phyloP scores from a whole-genome alignment of 2,888 invertebrate species.

The Sarcophaga rosellei region DNA sequence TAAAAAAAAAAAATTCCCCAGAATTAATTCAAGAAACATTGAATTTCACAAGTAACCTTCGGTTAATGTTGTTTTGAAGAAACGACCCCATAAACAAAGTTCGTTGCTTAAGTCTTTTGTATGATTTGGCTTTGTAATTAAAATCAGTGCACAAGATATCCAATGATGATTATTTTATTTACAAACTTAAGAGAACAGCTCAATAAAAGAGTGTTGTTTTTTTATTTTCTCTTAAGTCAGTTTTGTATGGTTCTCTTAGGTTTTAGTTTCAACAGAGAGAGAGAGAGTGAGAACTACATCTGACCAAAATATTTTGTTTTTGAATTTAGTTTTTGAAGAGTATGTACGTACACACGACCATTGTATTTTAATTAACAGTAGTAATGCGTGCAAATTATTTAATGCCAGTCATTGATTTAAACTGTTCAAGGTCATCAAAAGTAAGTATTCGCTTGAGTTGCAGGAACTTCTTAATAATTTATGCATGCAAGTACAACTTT shows the following conservation, averaged over 20 bases:
- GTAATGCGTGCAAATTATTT: slow-evolving; percentile 28
- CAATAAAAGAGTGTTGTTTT: background rate
- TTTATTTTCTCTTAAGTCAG: no score
- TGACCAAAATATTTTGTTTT: no score
- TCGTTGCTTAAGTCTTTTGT: slow-evolving; percentile 39
- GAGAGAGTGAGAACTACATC: no score
- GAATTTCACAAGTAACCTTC: background rate
- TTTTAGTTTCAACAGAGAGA: no score
- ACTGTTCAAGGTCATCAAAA: slow-evolving; percentile 25
- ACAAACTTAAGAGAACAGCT: background rate
- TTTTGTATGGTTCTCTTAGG: no score
- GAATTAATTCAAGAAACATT: background rate
- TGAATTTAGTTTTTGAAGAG: no score
- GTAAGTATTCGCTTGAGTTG: background rate
- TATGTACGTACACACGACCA: no score
- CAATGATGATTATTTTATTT: background rate
- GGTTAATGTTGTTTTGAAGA: background rate
- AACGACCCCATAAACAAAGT: background rate
- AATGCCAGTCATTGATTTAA: background rate
- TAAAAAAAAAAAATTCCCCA: background rate
- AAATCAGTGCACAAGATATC: background rate
- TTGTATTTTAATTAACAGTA: no score
- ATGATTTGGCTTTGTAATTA: background rate
- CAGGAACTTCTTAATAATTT: no score
- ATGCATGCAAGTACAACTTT: no score